Evolutionary conservation across 2,797 vertebrate genomes (phyloP), one percentile per base, ranked within the genome.

Genomic region (Chelidonichthys spinosus): DNA sequence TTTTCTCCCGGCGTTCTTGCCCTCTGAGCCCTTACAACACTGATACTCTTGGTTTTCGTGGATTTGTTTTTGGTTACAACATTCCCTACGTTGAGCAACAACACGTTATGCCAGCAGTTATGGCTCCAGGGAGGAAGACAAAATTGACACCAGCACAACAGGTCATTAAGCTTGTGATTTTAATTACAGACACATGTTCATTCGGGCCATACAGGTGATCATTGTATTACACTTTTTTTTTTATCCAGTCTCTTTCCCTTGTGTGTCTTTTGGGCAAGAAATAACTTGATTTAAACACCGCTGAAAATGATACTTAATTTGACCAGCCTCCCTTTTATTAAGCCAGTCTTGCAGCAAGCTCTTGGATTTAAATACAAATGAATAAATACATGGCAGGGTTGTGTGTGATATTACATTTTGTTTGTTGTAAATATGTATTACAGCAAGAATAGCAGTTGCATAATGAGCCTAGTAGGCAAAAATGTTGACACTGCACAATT

Each of bases 151-250:
- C 15, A 64, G 44, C 4, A 37, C 63, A 72, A 67, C 43, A 71
- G 46, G 65, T 80, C 63, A 84, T 81, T 80, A 76, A 71, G 66
- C 69, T 74, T 83, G 69, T 85, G 74, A 80, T 69, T 78, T 65
- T 49, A 74, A 79, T 82, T 66, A 60, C 65, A 73, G 54, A 61
- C 64, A 32, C 11, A 7, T 52, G 69, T 69, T 66, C 6, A n/a
- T 35, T 58, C 35, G 7, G 67, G 73, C 55, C 58, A 63, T 53
- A 59, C 11, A 15, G 25, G 32, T 11, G 25, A 40, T 25, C 15
- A 33, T 75, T 56, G 49, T 18, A 46, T 15, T 47, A 36, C 53
- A 59, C 9, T 35, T 63, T 33, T 39, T 18, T 25, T 18, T 1
- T 18, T 59, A 79, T 37, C 14, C 1, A 3, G 17, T 36, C 43